Conservation (phyloP, 2,888 invertebrate genomes). For the Yponomeuta cagnagella region DNA sequence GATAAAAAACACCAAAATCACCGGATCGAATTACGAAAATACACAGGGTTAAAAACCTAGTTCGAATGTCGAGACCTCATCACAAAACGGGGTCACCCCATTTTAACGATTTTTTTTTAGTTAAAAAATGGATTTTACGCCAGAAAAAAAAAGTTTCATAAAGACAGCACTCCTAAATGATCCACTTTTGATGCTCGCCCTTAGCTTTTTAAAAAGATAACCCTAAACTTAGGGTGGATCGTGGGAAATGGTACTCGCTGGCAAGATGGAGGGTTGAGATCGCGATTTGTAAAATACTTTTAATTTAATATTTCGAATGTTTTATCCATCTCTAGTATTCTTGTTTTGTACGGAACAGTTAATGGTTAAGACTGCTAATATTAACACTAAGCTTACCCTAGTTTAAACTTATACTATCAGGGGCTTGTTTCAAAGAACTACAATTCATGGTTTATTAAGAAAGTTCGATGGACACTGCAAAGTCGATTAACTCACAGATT, state of each 20-base stretch:
- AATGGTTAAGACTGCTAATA: no score
- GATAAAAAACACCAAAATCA: constrained; percentile 30
- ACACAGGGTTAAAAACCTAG: constrained; percentile 60
- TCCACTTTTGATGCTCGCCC: constrained; percentile 50
- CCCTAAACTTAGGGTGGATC: constrained; percentile 68
- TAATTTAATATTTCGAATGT: background rate
- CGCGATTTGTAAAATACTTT: constrained; percentile 35
- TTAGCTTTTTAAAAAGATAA: constrained; percentile 49
- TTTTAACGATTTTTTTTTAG: constrained; percentile 23
- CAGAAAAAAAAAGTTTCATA: constrained; percentile 27
- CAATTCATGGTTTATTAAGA: no score
- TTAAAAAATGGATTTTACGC: constrained; percentile 35
- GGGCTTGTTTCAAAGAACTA: no score
- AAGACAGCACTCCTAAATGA: constrained; percentile 62
- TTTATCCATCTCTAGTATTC: background rate
- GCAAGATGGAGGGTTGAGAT: constrained; percentile 34
- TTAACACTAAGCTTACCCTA: no score
- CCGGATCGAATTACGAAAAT: constrained; percentile 66
- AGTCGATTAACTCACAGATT: no score
- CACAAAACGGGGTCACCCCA: constrained; percentile 63
- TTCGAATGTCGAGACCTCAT: constrained; percentile 69
- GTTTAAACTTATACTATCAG: no score
- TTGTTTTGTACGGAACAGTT: no score
- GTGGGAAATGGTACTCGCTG: constrained; percentile 48
- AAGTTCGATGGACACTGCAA: no score